Evolutionary conservation across 2,113 vertebrate species (phyloP).

Genomic region (Chunga burmeisteri): DNA sequence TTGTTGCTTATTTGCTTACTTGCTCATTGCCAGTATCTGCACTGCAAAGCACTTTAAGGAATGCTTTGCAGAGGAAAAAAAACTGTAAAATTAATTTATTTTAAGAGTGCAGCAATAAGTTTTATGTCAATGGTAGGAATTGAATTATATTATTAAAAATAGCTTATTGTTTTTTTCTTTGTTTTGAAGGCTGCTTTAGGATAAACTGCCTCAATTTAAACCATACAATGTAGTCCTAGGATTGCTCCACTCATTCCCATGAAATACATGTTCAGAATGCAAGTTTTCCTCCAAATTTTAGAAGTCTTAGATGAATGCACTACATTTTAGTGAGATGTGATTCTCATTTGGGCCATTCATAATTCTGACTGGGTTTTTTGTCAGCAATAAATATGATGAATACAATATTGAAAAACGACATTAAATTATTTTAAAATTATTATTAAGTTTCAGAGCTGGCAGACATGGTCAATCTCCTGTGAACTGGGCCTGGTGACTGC

Average conservation of each 20-base stretch:
- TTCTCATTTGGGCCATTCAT: background rate
- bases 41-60: background rate
- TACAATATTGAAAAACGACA: background rate
- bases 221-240: background rate
- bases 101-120: background rate
- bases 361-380: background rate
- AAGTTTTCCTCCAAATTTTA: background rate
- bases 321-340: background rate
- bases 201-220: background rate
- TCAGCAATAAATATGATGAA: background rate
- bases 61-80: background rate
- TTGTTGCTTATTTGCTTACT: background rate
- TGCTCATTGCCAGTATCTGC: background rate
- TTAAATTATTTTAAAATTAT: background rate
- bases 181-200: background rate
- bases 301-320: background rate
- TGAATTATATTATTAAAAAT: background rate
- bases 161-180: background rate
- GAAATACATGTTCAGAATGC: background rate
- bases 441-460: background rate
- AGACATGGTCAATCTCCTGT: background rate
- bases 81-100: background rate
- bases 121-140: background rate
- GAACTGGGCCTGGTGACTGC: background rate
- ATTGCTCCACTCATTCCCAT: background rate